Conservation (phyloP, 2,113 vertebrate genomes). For the Rafetus swinhoei region DNA sequence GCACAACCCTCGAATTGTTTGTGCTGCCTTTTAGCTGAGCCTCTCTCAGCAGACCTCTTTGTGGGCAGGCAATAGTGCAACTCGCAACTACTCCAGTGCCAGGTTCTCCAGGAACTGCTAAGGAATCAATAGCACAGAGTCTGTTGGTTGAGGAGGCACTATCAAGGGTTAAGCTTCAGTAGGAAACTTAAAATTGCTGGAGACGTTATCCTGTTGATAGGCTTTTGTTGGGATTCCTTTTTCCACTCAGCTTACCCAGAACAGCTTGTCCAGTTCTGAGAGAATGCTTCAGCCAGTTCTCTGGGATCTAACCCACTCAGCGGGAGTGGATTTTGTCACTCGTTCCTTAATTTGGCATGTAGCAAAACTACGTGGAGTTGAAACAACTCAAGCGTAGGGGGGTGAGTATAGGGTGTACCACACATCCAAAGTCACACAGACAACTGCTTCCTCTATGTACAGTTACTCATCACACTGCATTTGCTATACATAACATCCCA, state of each 20-base stretch:
- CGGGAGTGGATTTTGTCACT: neutral
- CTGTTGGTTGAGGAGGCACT: neutral
- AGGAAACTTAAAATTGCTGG: neutral
- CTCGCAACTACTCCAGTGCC: neutral
- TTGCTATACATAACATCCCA: neutral
- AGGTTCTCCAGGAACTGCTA: neutral
- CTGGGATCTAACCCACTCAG: neutral
- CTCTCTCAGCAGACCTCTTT: neutral
- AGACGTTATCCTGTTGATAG: neutral
- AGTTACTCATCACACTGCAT: neutral
- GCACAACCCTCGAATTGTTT: slow-evolving; percentile 16
- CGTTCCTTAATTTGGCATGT: neutral
- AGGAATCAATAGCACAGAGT: neutral
- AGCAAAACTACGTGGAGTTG: neutral
- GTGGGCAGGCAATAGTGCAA: neutral
- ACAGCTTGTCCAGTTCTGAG: neutral
- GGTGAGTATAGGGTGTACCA: neutral
- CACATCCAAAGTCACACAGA: neutral
- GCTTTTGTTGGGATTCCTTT: neutral
- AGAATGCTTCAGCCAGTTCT: neutral
- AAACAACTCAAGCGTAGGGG: neutral
- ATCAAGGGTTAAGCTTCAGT: neutral
- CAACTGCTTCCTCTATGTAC: neutral
- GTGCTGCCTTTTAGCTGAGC: neutral
- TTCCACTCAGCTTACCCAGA: neutral